Base-by-base conservation (phyloP, 2,113 vertebrate species). In the Varanus komodoensis region DNA sequence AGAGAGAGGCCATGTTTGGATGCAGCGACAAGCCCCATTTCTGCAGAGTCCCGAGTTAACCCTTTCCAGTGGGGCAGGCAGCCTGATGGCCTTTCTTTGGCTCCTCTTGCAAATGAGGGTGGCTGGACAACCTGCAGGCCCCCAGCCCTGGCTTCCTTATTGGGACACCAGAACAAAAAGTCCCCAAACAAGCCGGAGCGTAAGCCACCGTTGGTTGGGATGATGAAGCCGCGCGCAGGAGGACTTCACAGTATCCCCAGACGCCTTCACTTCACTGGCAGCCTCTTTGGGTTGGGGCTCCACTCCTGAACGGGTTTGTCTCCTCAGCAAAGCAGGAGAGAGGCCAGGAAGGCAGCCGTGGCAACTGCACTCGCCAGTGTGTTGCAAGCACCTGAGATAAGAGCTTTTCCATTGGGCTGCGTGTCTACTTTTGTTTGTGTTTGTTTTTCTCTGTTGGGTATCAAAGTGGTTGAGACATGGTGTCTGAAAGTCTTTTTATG, bases 391-490 rank as follows among this genome's bases (percentile, higher is more conserved):
- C 19, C 19, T 8, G 32, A 25, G 7, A 67, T 44, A n/a, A n/a
- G 27, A 79, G 34, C 11, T n/a, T 54, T 54, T 57, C 11, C 61
- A 84, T 23, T 5, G 14, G 61, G 64, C 3, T 54, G 68, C 15
- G 44, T 54, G 32, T 50, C 29, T 54, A 8, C 19, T 3, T 1
- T 4, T 4, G 19, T 23, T 48, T 21, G 48, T 21, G 48, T 2
- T 87, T 44, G 34, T 19, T 68, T 29, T 38, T 82, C 57, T n/a
- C 68, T 85, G 8, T 85, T 75, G 75, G 79, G 73, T 48, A 77
- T 83, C 48, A 50, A 78, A 87, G 52, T 91, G 93, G 94, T 85
- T 84, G 4, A 12, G 89, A 79, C 93, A 57, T 38, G 90, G n/a
- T 23, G 52, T n/a, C 12, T 21, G 54, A 2, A 88, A 34, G n/a